Conservation (phyloP, 2,797 vertebrate genomes). For the Cichlasoma orientale region DNA sequence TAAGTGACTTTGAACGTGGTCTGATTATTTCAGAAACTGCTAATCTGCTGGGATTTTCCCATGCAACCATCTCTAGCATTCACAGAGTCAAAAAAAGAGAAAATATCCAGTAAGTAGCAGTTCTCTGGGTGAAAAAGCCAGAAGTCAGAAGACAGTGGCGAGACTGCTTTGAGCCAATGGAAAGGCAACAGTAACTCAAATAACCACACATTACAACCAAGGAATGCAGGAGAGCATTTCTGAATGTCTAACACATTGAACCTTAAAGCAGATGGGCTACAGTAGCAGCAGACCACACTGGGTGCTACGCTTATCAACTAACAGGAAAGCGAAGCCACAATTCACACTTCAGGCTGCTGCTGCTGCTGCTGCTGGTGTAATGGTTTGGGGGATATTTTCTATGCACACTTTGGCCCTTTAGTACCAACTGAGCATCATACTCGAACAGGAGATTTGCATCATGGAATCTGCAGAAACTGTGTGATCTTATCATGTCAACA, state of each 20-base stretch:
- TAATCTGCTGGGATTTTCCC: neutral
- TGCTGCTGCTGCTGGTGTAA: too few species aligned
- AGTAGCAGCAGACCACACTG: neutral
- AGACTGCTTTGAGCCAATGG: neutral
- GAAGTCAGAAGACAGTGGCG: neutral
- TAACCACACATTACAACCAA: neutral
- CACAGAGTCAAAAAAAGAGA: rapidly evolving
- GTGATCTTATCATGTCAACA: neutral
- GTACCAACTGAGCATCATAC: too few species aligned
- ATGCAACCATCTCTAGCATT: neutral
- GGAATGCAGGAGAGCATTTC: rapidly evolving
- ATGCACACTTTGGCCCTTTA: too few species aligned
- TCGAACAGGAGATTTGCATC: neutral
- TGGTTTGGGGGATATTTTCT: too few species aligned
- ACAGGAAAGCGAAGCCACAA: neutral
- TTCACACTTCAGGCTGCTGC: neutral
- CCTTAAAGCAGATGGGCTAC: neutral
- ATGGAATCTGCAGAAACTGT: neutral
- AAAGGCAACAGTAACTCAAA: neutral
- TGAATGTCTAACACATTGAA: neutral
- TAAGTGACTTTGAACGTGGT: neutral
- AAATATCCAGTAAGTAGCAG: neutral
- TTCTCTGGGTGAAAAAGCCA: neutral
- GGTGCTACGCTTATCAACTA: neutral
- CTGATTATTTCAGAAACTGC: too few species aligned